Evolutionary conservation across 1,140 invertebrate genomes (phyloP).

Genomic region (Solenopsis invicta): DNA sequence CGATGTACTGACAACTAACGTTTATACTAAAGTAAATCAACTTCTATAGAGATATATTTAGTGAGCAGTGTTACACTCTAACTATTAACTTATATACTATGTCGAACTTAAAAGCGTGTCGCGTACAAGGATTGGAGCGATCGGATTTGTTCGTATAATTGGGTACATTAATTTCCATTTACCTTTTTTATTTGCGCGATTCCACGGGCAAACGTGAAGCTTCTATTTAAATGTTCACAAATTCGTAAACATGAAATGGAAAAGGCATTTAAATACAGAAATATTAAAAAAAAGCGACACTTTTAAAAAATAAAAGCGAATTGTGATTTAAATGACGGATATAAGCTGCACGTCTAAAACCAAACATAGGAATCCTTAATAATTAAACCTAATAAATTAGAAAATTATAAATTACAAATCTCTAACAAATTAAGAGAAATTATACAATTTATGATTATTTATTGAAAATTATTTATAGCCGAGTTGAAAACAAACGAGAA

Average conservation of each 20-base stretch:
- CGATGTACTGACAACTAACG: slow-evolving; percentile 82
- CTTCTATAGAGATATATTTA: slow-evolving; percentile 82
- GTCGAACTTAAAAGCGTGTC: slow-evolving; percentile 66
- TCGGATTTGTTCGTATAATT: slow-evolving; percentile 2
- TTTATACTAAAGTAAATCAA: slow-evolving; percentile 83
- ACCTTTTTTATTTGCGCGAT: neutral
- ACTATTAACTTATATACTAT: slow-evolving; percentile 69
- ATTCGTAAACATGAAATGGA: neutral
- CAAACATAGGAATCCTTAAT: neutral
- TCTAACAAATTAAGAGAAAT: neutral
- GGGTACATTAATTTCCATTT: neutral
- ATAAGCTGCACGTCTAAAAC: neutral
- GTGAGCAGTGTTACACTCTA: slow-evolving; percentile 81
- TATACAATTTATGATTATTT: neutral
- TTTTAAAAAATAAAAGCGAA: neutral
- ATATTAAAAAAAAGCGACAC: neutral
- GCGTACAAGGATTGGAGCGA: slow-evolving; percentile 35
- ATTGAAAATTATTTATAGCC: slow-evolving; percentile 8
- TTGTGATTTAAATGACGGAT: neutral
- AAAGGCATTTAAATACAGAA: neutral
- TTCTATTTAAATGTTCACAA: neutral
- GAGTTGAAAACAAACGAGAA: neutral
- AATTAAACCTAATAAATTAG: neutral
- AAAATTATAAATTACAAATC: neutral
- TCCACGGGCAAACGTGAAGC: neutral